These are phyloP conservation scores for Steinernema scapterisci DNA, from an alignment of 2,888 invertebrate genomes.

Conservation along the genomic window DNA sequence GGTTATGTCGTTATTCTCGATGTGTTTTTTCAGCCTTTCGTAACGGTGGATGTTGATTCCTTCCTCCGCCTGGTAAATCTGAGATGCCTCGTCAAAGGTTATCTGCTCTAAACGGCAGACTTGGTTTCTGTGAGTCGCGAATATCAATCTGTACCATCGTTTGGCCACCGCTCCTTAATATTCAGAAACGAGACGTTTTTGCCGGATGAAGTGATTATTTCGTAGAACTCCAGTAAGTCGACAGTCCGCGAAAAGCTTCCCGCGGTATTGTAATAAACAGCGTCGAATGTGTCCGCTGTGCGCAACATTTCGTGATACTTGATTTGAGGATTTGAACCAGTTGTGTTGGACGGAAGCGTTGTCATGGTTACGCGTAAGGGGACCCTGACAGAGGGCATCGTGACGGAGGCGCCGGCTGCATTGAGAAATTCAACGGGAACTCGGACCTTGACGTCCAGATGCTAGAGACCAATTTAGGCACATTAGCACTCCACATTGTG, in stretches of 20 bases:
- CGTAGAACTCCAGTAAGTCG: slow-evolving; percentile 11
- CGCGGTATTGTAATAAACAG: slow-evolving; percentile 27
- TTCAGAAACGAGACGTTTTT: slow-evolving; percentile 15
- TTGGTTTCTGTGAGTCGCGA: background rate
- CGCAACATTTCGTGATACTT: background rate
- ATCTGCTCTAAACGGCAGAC: background rate
- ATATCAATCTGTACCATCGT: background rate
- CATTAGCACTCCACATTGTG: too few relatives aligned
- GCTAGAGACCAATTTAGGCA: too few relatives aligned
- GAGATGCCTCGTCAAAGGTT: slow-evolving; percentile 4
- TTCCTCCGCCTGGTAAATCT: slow-evolving; percentile 18
- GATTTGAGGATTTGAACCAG: background rate
- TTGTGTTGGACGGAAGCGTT: background rate
- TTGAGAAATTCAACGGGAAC: too few relatives aligned
- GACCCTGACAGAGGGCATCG: too few relatives aligned
- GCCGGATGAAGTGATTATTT: slow-evolving; percentile 22
- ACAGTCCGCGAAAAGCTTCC: slow-evolving; percentile 22
- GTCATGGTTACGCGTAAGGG: background rate
- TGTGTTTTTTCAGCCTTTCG: background rate
- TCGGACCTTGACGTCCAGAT: too few relatives aligned
- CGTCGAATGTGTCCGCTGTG: slow-evolving; percentile 13
- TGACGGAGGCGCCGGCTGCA: too few relatives aligned
- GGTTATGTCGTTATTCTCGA: background rate
- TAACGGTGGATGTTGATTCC: slow-evolving; percentile 20
- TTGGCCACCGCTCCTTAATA: slow-evolving; percentile 28